phyloP scores from a whole-genome alignment of 1,140 invertebrate genomes.

The Agraylea sexmaculata region DNA sequence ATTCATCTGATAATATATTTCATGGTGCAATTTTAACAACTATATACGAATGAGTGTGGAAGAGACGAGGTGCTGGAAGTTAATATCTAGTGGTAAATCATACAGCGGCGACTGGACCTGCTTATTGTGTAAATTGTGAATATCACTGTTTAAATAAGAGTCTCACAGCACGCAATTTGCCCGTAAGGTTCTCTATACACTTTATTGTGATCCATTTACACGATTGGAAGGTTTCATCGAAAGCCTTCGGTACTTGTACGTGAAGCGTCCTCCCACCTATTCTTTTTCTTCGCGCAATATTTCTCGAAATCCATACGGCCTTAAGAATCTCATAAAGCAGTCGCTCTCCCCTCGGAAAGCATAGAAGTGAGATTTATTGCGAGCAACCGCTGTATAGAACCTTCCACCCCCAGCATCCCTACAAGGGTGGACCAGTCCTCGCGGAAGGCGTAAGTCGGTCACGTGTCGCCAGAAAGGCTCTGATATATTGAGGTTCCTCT shows the following conservation, averaged over 20 bases:
- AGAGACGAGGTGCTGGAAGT: too few relatives aligned
- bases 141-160: too few relatives aligned
- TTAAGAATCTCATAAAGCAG: slow-evolving; percentile 45
- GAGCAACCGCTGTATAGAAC: slow-evolving; percentile 32
- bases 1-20: too few relatives aligned
- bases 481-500: slow-evolving; percentile 20
- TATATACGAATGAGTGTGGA: too few relatives aligned
- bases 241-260: not conserved
- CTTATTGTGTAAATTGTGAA: too few relatives aligned
- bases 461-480: slow-evolving; percentile 22
- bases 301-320: slow-evolving; percentile 44
- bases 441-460: slow-evolving; percentile 22
- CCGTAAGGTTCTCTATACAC: too few relatives aligned
- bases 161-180: too few relatives aligned
- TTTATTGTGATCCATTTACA: slow-evolving; percentile 22
- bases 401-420: slow-evolving; percentile 25
- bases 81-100: too few relatives aligned
- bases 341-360: slow-evolving; percentile 40
- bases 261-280: slow-evolving; percentile 11
- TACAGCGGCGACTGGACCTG: too few relatives aligned
- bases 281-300: slow-evolving; percentile 32
- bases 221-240: slow-evolving; percentile 17
- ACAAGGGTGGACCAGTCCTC: too few relatives aligned
- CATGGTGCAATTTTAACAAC: too few relatives aligned
- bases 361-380: slow-evolving; percentile 43